phyloP scores from a whole-genome alignment of 1,140 invertebrate species.

The Drosophila persimilis region DNA sequence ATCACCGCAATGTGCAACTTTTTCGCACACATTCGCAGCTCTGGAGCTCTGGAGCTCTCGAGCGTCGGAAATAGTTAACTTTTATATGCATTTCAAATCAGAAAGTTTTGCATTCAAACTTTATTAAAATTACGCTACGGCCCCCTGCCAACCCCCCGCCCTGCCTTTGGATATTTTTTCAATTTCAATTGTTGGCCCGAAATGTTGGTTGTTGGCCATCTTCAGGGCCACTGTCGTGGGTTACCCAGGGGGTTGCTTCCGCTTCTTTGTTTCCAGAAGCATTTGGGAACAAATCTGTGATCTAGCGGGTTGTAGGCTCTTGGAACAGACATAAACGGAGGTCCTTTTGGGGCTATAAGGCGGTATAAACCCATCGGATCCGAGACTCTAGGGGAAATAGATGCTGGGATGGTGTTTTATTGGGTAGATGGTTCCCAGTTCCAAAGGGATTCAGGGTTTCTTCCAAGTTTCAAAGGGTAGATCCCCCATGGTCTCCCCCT shows the following conservation, averaged over 20 bases:
- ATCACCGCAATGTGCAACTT: conserved; percentile 60
- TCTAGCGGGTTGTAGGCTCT: no score
- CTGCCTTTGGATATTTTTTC: conserved; percentile 44
- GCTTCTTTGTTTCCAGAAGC: conserved; percentile 17
- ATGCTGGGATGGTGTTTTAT: no score
- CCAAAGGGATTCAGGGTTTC: no score
- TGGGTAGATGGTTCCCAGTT: no score
- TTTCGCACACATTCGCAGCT: conserved; percentile 61
- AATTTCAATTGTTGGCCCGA: conserved; percentile 28
- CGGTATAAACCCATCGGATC: no score
- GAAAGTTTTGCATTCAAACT: conserved; percentile 78
- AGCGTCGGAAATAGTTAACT: conserved; percentile 77
- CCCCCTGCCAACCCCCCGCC: neutral
- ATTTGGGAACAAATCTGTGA: no score
- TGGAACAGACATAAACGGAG: no score
- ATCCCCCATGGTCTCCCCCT: neutral
- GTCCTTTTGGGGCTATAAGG: no score
- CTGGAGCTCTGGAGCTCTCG: conserved; percentile 24
- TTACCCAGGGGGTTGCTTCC: neutral
- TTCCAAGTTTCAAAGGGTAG: neutral
- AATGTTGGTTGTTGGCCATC: conserved; percentile 34
- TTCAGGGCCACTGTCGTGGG: conserved; percentile 16
- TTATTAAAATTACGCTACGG: conserved; percentile 72
- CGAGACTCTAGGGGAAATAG: no score
- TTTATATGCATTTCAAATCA: conserved; percentile 80